Base-by-base conservation (phyloP, 2,797 vertebrate genomes). In the Chaenodraco wilsoni region DNA sequence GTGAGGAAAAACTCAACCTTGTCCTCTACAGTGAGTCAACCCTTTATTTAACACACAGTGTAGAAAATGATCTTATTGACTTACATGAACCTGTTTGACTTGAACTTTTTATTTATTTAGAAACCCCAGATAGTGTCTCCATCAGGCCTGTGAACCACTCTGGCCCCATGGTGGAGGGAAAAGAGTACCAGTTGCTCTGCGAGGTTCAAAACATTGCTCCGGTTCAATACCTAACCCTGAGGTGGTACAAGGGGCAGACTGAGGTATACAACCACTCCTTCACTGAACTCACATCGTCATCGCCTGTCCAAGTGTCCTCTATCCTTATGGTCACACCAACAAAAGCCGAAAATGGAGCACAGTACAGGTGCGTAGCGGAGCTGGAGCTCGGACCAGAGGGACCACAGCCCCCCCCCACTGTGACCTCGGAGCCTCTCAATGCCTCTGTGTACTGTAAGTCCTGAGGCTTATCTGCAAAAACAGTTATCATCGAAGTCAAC, bases 201-300 rank as follows among this genome's bases (percentile, higher is more conserved):
- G 95, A 95, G 80, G 94, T 95, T 59, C 95, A 95, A 83, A 95
- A 95, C 40, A 89, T 95, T 1, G 95, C 95, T n/a, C 94, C 95
- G 0, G 95, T 95, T 51, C 95, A 95, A 82, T 95, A 95, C 78
- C 94, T 95, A 70, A 93, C 85, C 31, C 88, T 95, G 74, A 89
- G 90, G 67, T 95, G 95, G 95, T 95, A 95, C 88, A 83, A 91
- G 84, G 94, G 91, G 9, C 89, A 91, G 68, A 89, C 86, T 0
- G 90, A 94, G 76, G 94, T 95, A 63, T 95, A 95, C 65, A 95
- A 92, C 76, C 93, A 94, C 85, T 93, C 93, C 2, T 95, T 95
- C 79, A 78, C 93, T 33, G 94, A 95, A 63, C 91, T 95, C 55
- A 93, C 93, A 3, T 93, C 94, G 19, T 85, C 92, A 1, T 93